phyloP scores from a whole-genome alignment of 23 tunicate species.

The Styela clava region DNA sequence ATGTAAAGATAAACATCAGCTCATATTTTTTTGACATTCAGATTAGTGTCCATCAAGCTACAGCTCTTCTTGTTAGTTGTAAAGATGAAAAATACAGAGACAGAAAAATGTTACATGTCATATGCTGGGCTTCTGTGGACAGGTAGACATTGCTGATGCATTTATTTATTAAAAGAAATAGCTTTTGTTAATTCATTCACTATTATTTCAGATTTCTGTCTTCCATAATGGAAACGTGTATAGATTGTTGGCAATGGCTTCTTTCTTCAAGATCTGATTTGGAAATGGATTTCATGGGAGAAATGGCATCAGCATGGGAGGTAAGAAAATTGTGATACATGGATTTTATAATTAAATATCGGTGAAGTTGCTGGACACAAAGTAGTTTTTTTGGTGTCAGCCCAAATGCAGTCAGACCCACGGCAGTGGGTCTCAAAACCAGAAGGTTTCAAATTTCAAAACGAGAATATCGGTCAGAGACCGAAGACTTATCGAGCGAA shows the following conservation, averaged over 20 bases:
- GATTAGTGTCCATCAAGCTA: slow-evolving; percentile 51
- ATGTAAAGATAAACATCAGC: too few species aligned
- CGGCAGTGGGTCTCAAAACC: too few species aligned
- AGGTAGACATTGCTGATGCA: slow-evolving; percentile 56
- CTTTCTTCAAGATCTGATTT: slow-evolving; percentile 72
- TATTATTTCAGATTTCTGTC: not conserved
- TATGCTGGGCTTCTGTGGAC: slow-evolving; percentile 77
- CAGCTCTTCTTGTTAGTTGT: slow-evolving; percentile 50
- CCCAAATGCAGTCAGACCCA: too few species aligned
- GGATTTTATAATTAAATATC: not conserved
- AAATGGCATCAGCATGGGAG: slow-evolving; percentile 79
- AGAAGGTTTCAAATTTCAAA: too few species aligned
- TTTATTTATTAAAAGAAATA: too few species aligned
- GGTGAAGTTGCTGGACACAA: too few species aligned
- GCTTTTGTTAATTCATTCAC: too few species aligned
- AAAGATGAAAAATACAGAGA: slow-evolving; percentile 10
- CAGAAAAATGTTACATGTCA: slow-evolving; percentile 33
- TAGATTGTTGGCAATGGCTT: slow-evolving; percentile 98
- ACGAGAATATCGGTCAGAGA: too few species aligned
- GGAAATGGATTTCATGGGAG: slow-evolving; percentile 54
- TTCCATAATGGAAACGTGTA: slow-evolving; percentile 46
- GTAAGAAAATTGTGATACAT: not conserved
- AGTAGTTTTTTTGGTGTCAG: too few species aligned
- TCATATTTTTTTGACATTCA: too few species aligned
- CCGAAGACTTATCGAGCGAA: too few species aligned